A percentile compares a stretch with the other conserved stretches of the same genome.
Evolutionary conservation across 2,888 invertebrate species (phyloP).

Genomic region (Himalopsyche japonica): DNA sequence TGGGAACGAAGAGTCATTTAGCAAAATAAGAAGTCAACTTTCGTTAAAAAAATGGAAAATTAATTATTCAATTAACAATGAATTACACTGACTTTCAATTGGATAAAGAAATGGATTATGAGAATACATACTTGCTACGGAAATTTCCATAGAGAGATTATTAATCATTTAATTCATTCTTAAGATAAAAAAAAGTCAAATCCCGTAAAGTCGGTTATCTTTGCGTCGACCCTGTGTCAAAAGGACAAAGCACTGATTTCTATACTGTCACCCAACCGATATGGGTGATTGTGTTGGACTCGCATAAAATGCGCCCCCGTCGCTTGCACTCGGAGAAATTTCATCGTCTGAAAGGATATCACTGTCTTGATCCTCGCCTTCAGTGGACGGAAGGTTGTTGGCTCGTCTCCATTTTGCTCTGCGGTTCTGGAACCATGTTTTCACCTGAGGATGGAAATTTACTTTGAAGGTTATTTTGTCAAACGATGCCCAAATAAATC

Average conservation of each 20-base stretch:
- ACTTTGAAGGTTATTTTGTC: too few species aligned
- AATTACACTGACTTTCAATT: too few species aligned
- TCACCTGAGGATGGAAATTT: slow-evolving; percentile 59
- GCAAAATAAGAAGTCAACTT: too few species aligned
- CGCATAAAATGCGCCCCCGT: slow-evolving; percentile 4
- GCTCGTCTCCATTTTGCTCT: slow-evolving; percentile 76
- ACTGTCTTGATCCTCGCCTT: slow-evolving; percentile 42
- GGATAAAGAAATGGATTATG: too few species aligned
- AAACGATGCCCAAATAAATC: too few species aligned
- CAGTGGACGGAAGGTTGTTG: slow-evolving; percentile 50
- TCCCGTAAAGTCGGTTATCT: background rate
- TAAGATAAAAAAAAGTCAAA: too few species aligned
- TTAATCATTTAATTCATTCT: too few species aligned
- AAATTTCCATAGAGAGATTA: too few species aligned
- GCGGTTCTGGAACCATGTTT: slow-evolving; percentile 82
- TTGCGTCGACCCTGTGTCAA: background rate
- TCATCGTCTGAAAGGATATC: slow-evolving; percentile 34
- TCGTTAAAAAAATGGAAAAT: too few species aligned
- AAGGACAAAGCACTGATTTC: background rate
- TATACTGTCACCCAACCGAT: slow-evolving; percentile 27
- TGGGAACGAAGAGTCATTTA: too few species aligned
- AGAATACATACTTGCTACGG: too few species aligned
- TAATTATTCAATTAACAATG: too few species aligned
- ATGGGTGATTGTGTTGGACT: slow-evolving; percentile 34
- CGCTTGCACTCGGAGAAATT: background rate